Evolutionary conservation across 1,140 invertebrate genomes (phyloP), one percentile per base, ranked within the genome.

Genomic region (Zaprionus vittiger): DNA sequence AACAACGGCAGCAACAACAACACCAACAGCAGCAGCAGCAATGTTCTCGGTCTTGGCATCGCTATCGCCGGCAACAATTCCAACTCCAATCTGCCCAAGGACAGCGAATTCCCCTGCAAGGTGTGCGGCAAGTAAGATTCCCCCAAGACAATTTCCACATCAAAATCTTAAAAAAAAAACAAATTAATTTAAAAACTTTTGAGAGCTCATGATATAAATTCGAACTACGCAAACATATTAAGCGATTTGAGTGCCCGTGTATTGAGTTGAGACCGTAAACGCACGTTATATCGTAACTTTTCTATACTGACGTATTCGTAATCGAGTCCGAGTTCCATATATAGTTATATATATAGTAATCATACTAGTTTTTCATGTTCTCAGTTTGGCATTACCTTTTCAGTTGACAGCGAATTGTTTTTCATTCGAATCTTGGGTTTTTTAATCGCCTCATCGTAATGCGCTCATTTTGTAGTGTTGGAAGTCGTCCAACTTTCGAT

Each of bases 91-190:
- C 66, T 62, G 37, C 72, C 80, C 81, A 91, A 91, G 79, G 89
- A 93, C 52, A 95, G 95, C 90, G 95, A 95, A 92, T 95, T 97
- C 94, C 98, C 98, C 89, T 99, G 98, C 95, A 98, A 98, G 95
- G 96, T 99, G 93, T 99, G 98, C 96, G 97, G 97, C 95, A 98
- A 98, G 98, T 98, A 97, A 97, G 97, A 97, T 94, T 93, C 94
- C 93, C 94, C 91, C 92, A 90, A 82, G 79, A 89, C 62, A 68
- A 69, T 83, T 79, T 81, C 71, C 61, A 70, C 49, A 65, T 59
- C 52, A 79, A 62, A 72, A 38, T 64, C 47, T 71, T 52, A 68
- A 70, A 67, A 66, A 28, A 79, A 28, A 47, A 14, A 56, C 41
- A 52, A 52, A 52, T 52, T 52, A 24, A 47, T 47, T 47, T 0